phyloP scores from a whole-genome alignment of 2,113 vertebrate genomes.

The Isichthys henryi region DNA sequence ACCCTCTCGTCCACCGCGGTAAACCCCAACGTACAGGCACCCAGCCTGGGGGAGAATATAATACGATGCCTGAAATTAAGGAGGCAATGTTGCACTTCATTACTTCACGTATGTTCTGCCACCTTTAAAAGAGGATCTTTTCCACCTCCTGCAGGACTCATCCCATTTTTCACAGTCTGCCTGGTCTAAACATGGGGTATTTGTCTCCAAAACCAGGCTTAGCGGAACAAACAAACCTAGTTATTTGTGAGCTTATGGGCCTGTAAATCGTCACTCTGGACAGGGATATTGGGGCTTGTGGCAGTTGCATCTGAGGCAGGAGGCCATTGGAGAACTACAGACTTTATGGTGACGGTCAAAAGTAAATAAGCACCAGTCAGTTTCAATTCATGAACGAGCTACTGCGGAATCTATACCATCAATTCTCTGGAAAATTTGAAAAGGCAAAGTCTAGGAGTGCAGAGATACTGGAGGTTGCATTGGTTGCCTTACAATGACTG shows the following conservation, averaged over 20 bases:
- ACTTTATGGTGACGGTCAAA: not conserved
- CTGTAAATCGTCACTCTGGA: not conserved
- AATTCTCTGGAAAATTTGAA: not conserved
- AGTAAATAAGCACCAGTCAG: not conserved
- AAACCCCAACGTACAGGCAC: no score
- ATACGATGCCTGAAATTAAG: not conserved
- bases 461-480: not conserved
- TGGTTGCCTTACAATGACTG: not conserved
- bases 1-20: no score
- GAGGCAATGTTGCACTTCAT: not conserved
- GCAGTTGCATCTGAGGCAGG: not conserved
- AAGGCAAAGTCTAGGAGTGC: not conserved
- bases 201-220: not conserved
- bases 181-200: not conserved
- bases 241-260: not conserved
- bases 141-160: not conserved
- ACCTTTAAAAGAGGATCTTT: not conserved
- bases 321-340: not conserved
- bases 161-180: conserved; percentile 1
- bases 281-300: not conserved
- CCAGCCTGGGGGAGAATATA: no score
- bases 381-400: not conserved
- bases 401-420: not conserved
- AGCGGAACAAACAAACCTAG: not conserved
- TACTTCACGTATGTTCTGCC: not conserved